phyloP scores from a whole-genome alignment of 2,113 vertebrate genomes.

The Eulemur macaco region DNA sequence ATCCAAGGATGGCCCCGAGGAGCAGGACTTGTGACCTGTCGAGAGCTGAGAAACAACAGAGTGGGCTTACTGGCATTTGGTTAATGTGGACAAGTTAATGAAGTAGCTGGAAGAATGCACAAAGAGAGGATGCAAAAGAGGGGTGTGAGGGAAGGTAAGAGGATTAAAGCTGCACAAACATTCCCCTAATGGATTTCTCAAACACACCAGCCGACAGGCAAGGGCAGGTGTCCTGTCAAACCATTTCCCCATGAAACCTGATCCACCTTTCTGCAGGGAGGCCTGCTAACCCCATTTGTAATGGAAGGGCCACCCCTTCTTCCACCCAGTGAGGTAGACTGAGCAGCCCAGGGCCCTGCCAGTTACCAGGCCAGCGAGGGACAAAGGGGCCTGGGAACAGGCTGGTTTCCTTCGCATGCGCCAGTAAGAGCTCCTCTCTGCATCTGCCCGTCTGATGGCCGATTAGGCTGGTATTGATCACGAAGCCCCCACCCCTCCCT shows the following conservation, averaged over 20 bases:
- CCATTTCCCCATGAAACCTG: slow-evolving; percentile 67
- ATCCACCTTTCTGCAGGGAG: slow-evolving; percentile 18
- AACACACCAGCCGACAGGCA: slow-evolving; percentile 65
- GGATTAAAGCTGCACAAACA: slow-evolving; percentile 73
- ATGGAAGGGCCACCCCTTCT: not conserved
- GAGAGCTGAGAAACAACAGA: not conserved
- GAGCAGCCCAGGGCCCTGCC: not conserved
- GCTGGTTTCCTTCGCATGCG: slow-evolving; percentile 4
- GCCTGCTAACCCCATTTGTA: slow-evolving; percentile 67
- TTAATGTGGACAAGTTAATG: slow-evolving; percentile 47
- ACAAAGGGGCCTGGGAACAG: slow-evolving; percentile 43
- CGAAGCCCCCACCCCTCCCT: not conserved
- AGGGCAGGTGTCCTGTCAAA: slow-evolving; percentile 77
- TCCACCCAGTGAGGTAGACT: not conserved
- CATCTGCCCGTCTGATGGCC: slow-evolving; percentile 20
- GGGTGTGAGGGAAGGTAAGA: slow-evolving; percentile 31
- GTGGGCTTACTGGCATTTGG: not conserved
- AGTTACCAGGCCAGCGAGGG: slow-evolving; percentile 2
- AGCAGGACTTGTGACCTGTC: not conserved
- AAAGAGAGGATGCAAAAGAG: not conserved
- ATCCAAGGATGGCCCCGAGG: not conserved
- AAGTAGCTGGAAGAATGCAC: slow-evolving; percentile 36
- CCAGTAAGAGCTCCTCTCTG: not conserved
- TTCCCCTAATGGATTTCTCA: slow-evolving; percentile 76
- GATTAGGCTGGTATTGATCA: slow-evolving; percentile 39